Conservation (phyloP, 2,113 vertebrate species). For the Raphicerus campestris region DNA sequence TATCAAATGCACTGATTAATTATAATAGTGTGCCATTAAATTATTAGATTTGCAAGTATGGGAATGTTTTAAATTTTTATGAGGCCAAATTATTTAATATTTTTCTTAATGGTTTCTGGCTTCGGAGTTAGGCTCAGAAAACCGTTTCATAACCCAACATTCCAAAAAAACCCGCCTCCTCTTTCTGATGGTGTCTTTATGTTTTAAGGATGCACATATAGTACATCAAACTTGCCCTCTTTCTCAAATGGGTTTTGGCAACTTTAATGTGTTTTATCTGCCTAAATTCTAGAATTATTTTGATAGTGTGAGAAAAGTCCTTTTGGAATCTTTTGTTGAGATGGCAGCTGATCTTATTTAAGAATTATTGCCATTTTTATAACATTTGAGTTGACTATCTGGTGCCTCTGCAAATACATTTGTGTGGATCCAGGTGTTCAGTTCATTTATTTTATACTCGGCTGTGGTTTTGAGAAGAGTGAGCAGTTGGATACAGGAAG, state of each 20-base stretch:
- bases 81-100: background rate
- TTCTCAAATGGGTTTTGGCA: background rate
- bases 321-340: background rate
- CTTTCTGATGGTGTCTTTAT: background rate
- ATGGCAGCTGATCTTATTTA: background rate
- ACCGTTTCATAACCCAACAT: background rate
- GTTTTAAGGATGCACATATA: background rate
- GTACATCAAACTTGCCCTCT: background rate
- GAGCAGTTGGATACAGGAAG: background rate
- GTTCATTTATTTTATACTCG: background rate
- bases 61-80: background rate
- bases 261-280: conserved; percentile 10
- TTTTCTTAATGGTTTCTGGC: background rate
- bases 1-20: background rate
- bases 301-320: background rate
- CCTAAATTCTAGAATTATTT: conserved; percentile 7
- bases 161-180: background rate
- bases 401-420: background rate
- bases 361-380: background rate
- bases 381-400: background rate
- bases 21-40: background rate
- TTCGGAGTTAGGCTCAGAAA: background rate
- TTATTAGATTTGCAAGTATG: background rate
- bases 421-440: background rate
- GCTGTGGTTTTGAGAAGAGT: background rate